Percentiles rank a stretch among this genome's conserved stretches.
phyloP scores from a whole-genome alignment of 2,797 vertebrate genomes.

The Tamandua tetradactyla region DNA sequence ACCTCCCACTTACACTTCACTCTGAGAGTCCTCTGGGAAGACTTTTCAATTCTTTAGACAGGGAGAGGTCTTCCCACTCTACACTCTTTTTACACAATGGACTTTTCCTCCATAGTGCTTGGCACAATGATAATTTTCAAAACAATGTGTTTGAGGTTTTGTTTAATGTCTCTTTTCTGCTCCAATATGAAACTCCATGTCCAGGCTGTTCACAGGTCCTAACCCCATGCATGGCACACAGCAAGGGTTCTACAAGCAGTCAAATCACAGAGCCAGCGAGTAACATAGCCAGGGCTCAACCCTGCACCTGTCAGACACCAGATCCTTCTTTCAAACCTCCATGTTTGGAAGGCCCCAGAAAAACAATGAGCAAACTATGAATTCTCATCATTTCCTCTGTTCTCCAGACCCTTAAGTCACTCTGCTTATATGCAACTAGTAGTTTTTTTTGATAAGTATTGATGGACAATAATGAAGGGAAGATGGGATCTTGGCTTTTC shows the following conservation, averaged over 20 bases:
- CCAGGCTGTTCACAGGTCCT: not conserved
- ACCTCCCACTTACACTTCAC: not conserved
- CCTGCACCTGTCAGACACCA: fast-evolving
- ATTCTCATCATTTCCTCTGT: not conserved
- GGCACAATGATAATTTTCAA: not conserved
- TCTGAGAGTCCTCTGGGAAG: not conserved
- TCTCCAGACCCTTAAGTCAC: not conserved
- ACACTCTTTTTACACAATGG: not conserved
- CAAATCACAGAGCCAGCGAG: not conserved
- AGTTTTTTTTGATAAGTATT: not conserved
- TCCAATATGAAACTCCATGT: not conserved
- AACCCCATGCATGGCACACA: too few species aligned
- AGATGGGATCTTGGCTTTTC: not conserved
- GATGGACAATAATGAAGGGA: not conserved
- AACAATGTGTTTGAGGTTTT: not conserved
- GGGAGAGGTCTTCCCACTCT: not conserved
- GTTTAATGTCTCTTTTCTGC: not conserved
- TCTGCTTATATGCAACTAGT: not conserved
- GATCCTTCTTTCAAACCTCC: not conserved
- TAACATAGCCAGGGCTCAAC: not conserved
- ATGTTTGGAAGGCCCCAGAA: not conserved
- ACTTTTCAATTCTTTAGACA: not conserved
- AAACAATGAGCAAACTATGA: fast-evolving
- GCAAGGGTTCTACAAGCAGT: not conserved
- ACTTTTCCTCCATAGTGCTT: not conserved